phyloP scores from a whole-genome alignment of 2,888 invertebrate genomes.

The Euproctis similis region DNA sequence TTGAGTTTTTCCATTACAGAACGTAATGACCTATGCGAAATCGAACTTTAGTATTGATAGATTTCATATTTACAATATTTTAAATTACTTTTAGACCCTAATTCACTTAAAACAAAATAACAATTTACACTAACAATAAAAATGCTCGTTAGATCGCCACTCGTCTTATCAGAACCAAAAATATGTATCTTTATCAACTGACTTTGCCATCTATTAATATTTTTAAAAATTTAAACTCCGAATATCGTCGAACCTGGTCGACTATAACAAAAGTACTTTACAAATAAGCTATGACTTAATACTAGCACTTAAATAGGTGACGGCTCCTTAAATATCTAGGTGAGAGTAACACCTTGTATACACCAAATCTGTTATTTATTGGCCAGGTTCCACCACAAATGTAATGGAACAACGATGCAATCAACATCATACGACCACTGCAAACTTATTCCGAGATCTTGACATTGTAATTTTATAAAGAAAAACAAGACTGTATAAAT shows the following conservation, averaged over 20 bases:
- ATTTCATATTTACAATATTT: slow-evolving; percentile 69
- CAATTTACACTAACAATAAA: slow-evolving; percentile 75
- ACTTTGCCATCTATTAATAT: slow-evolving; percentile 59
- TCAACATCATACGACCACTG: no score
- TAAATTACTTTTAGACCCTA: slow-evolving; percentile 70
- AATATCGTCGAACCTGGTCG: slow-evolving; percentile 70
- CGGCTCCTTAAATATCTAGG: slow-evolving; percentile 47
- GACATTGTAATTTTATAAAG: no score
- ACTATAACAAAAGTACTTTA: slow-evolving; percentile 73
- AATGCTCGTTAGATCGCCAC: slow-evolving; percentile 72
- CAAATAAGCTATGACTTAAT: slow-evolving; percentile 64
- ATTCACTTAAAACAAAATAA: slow-evolving; percentile 73
- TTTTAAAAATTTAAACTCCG: slow-evolving; percentile 71
- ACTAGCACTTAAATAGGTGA: slow-evolving; percentile 61
- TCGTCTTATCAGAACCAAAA: slow-evolving; percentile 65
- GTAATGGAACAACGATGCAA: no score
- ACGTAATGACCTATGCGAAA: slow-evolving; percentile 64
- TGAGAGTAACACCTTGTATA: no score
- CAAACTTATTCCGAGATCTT: no score
- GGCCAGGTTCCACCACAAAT: no score
- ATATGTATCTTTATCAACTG: slow-evolving; percentile 60
- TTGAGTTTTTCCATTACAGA: slow-evolving; percentile 64
- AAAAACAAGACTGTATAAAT: no score
- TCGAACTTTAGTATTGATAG: slow-evolving; percentile 64
- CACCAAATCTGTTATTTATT: no score